phyloP scores from a whole-genome alignment of 2,113 vertebrate genomes.

The Sus scrofa region T2T-Sscrofa CM000815.6:117262501-117263000 shows the following conservation, averaged over 20 bases:
- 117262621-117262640: too few relatives aligned
- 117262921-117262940: neutral
- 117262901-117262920: neutral
- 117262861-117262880: neutral
- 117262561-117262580: too few relatives aligned
- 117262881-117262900: neutral
- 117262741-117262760: constrained; percentile 27
- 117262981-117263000: constrained; percentile 35
- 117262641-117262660: too few relatives aligned
- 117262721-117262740: constrained; percentile 3
- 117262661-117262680: too few relatives aligned
- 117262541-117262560: too few relatives aligned
- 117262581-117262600: too few relatives aligned
- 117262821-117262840: constrained; percentile 45
- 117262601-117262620: too few relatives aligned
- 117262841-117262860: neutral
- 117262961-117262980: neutral
- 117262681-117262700: neutral
- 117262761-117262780: constrained; percentile 50
- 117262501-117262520: too few relatives aligned
- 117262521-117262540: too few relatives aligned
- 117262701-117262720: constrained; percentile 42
- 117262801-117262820: neutral
- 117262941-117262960: neutral
- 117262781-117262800: constrained; percentile 29